phyloP scores from a whole-genome alignment of 1,140 invertebrate species.

The Hetaerina americana region DNA sequence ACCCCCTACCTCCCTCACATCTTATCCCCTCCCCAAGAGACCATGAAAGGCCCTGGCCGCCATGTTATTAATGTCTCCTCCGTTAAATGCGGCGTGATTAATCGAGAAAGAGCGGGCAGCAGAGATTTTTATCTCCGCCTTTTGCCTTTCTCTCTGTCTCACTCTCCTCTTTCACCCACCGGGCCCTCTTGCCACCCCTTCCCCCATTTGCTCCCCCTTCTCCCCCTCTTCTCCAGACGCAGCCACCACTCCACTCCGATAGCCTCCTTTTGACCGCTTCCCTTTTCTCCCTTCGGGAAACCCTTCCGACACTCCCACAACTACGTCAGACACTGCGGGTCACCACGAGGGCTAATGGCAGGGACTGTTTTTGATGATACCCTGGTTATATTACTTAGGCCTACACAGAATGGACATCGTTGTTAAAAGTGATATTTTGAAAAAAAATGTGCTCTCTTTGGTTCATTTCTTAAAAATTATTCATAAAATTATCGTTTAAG shows the following conservation, averaged over 20 bases:
- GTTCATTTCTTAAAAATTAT: too few species aligned
- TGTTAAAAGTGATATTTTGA: too few species aligned
- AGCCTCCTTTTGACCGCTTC: too few species aligned
- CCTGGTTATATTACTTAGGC: too few species aligned
- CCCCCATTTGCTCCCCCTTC: background rate
- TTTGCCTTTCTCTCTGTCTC: background rate
- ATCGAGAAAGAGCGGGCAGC: background rate
- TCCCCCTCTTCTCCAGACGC: background rate
- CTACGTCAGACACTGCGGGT: background rate
- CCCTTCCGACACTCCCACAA: background rate
- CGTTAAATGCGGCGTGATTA: background rate
- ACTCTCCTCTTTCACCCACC: background rate
- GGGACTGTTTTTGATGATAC: too few species aligned
- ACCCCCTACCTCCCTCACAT: background rate
- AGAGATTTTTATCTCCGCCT: constrained; percentile 1
- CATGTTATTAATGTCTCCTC: background rate
- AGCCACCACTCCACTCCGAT: too few species aligned
- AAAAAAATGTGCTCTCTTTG: too few species aligned
- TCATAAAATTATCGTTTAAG: too few species aligned
- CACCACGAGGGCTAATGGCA: too few species aligned
- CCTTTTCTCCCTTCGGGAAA: background rate
- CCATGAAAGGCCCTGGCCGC: background rate
- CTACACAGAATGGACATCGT: too few species aligned
- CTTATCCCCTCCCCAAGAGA: background rate
- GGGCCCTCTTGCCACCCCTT: background rate